Conservation (phyloP, 2,113 vertebrate species). For the Scolopax mira region DNA sequence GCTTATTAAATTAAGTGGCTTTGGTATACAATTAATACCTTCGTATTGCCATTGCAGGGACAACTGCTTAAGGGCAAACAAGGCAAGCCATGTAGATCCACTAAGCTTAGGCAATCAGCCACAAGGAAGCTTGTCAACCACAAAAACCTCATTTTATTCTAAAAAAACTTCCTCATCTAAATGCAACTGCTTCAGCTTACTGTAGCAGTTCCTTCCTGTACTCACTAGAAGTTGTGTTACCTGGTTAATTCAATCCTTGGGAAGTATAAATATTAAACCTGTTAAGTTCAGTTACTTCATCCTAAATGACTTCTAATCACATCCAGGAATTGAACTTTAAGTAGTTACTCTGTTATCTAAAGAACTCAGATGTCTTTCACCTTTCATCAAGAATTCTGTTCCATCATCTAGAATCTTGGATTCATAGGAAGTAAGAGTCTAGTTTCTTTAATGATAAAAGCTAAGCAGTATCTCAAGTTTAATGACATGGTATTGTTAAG, state of each 20-base stretch:
- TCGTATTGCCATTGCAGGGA: not conserved
- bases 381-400: not conserved
- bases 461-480: not conserved
- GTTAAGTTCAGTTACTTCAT: not conserved
- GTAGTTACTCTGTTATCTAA: not conserved
- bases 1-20: slow-evolving; percentile 61
- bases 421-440: not conserved
- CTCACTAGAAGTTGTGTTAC: not conserved
- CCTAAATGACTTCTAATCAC: not conserved
- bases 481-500: not conserved
- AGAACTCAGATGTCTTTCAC: not conserved
- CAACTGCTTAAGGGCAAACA: slow-evolving; percentile 44
- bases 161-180: slow-evolving; percentile 44
- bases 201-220: not conserved
- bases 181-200: not conserved
- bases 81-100: slow-evolving; percentile 26
- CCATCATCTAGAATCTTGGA: not conserved
- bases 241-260: not conserved
- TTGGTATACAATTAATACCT: slow-evolving; percentile 55
- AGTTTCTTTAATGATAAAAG: not conserved
- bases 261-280: not conserved
- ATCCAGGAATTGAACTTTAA: not conserved
- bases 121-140: slow-evolving; percentile 54
- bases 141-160: slow-evolving; percentile 55
- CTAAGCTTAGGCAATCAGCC: slow-evolving; percentile 37